Conservation (phyloP, 2,113 vertebrate genomes). For the Balaenoptera acutorostrata region DNA sequence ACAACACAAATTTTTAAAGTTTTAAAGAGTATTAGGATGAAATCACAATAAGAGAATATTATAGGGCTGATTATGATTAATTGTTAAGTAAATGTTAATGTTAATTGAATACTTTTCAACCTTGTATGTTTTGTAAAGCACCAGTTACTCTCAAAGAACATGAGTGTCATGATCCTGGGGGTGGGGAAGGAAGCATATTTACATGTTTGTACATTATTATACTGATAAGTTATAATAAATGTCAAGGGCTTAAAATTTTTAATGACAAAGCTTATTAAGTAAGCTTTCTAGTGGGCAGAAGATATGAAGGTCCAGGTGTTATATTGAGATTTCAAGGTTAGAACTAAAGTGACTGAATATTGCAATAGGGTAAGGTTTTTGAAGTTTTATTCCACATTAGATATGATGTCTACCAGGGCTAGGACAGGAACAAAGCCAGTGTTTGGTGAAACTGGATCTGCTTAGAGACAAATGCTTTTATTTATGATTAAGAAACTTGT, state of each 20-base stretch:
- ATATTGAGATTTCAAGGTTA: not conserved
- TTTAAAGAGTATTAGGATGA: not conserved
- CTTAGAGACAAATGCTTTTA: not conserved
- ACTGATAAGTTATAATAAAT: not conserved
- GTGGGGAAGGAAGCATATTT: not conserved
- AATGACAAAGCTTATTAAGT: not conserved
- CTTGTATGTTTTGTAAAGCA: not conserved
- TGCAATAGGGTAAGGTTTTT: not conserved
- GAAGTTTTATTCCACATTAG: not conserved
- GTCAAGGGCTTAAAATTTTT: not conserved
- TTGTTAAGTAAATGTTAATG: not conserved
- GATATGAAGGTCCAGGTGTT: not conserved
- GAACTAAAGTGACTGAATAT: not conserved
- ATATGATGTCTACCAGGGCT: not conserved
- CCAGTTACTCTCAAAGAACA: not conserved
- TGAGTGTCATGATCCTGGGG: not conserved
- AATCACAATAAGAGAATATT: not conserved
- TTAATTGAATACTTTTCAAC: not conserved
- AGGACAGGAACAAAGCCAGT: not conserved
- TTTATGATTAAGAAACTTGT: not conserved
- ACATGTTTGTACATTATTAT: not conserved
- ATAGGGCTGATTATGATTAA: not conserved
- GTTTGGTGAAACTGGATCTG: not conserved
- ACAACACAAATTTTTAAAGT: not conserved
- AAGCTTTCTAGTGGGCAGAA: not conserved